Evolutionary conservation across 2,888 invertebrate genomes (phyloP), one percentile per base, ranked within the genome.

Genomic region (Noctuana brunneofusca): DNA sequence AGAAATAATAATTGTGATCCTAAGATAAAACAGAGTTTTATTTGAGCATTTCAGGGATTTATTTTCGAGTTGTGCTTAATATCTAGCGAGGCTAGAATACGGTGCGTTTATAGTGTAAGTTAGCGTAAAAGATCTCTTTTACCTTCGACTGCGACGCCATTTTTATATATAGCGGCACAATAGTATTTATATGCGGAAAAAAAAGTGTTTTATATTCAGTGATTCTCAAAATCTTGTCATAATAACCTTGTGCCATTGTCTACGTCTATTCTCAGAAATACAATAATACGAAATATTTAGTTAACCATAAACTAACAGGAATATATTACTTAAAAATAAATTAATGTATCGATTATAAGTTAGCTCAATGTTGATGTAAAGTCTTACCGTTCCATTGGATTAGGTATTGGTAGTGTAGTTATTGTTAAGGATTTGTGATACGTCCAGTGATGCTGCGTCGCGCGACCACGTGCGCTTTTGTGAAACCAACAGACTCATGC

Each of bases 11-110:
- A 83, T 87, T 89, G 89, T 90, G 88, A 89, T 89, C 82, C 43
- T 72, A 78, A 77, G 87, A 89, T 89, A 88, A 90, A 90, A 90
- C 89, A 87, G 87, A 91, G 89, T 91, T 91, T 91, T 89, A 90
- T 90, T 90, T 90, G 81, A 81, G 84, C 86, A 84, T 89, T 89
- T 89, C 85, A 86, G 85, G 87, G 83, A 85, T 81, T 80, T 77
- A 76, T 84, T 84, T 78, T 81, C 79, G 85, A 81, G 86, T 87
- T 83, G 89, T 87, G 89, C 86, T 86, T 84, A 75, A 76, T 66
- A 69, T 82, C 89, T 88, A 89, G 89, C 90, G 80, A 80, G 87
- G 89, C 90, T 90, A 87, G 89, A 81, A 69, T 71, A 76, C 72
- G 81, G 83, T 83, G 85, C 84, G 82, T 76, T 78, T 75, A 76